These are phyloP conservation scores for Microctonus hyperodae DNA, from an alignment of 2,888 invertebrate genomes.

Conservation along the genomic window DNA sequence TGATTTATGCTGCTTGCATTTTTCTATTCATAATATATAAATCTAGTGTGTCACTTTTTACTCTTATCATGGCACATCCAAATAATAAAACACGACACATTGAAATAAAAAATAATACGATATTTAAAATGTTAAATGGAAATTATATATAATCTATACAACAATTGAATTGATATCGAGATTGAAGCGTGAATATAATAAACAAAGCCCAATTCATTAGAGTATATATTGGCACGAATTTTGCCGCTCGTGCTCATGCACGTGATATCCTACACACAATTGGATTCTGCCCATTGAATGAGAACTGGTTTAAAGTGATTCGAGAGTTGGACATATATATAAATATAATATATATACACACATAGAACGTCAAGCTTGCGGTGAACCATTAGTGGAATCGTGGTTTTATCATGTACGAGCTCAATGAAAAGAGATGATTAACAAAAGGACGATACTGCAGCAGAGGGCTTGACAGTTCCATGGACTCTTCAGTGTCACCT, in stretches of 20 bases:
- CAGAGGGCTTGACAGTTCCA: not conserved
- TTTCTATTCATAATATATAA: constrained; percentile 40
- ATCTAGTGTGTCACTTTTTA: no score
- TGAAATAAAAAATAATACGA: no score
- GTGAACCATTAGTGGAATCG: not conserved
- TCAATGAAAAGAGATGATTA: not conserved
- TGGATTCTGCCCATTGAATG: not conserved
- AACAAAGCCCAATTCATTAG: not conserved
- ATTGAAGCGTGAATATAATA: no score
- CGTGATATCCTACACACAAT: not conserved
- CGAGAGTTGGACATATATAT: not conserved
- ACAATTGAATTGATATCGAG: no score
- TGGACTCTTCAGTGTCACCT: not conserved
- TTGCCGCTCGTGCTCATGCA: not conserved
- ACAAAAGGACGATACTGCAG: not conserved
- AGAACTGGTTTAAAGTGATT: not conserved
- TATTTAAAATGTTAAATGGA: no score
- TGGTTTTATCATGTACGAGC: not conserved
- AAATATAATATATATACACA: not conserved
- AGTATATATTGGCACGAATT: not conserved
- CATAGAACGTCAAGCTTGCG: not conserved
- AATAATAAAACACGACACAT: no score
- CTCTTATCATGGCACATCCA: no score
- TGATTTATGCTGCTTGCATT: constrained; percentile 20
- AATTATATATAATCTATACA: no score